These are phyloP conservation scores for Drosophila putrida DNA, from an alignment of 2,888 invertebrate genomes.

Conservation along the genomic window DNA sequence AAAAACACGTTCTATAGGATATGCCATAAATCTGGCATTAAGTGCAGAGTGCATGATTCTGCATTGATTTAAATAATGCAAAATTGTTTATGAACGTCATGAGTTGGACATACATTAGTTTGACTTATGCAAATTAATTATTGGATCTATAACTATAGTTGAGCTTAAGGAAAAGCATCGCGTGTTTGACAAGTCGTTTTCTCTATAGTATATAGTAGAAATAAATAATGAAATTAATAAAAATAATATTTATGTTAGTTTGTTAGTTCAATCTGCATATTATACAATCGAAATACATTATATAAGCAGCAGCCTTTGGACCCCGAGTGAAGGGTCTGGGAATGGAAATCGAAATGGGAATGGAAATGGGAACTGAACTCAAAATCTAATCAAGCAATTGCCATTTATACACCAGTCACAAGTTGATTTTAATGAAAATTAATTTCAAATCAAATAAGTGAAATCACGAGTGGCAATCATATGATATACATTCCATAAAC, in stretches of 20 bases:
- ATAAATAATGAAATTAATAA: slow-evolving; percentile 1
- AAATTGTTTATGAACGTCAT: slow-evolving; percentile 16
- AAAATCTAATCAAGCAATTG: slow-evolving; percentile 37
- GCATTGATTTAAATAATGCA: slow-evolving; percentile 23
- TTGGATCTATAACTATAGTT: neutral
- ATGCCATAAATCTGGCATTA: slow-evolving; percentile 8
- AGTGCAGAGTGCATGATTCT: slow-evolving; percentile 13
- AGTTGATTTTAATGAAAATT: slow-evolving; percentile 43
- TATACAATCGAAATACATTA: slow-evolving; percentile 3
- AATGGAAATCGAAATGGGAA: slow-evolving; percentile 1
- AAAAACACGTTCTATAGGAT: slow-evolving; percentile 18
- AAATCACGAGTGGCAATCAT: slow-evolving; percentile 22
- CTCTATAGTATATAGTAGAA: slow-evolving; percentile 1
- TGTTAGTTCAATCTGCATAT: neutral
- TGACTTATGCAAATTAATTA: slow-evolving; percentile 39
- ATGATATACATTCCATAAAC: slow-evolving; percentile 6
- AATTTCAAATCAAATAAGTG: slow-evolving; percentile 37
- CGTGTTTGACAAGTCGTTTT: slow-evolving; percentile 26
- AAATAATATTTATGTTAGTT: slow-evolving; percentile 13
- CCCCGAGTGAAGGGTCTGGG: neutral
- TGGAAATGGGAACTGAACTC: slow-evolving; percentile 1
- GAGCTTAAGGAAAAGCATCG: neutral
- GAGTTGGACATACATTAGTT: slow-evolving; percentile 16
- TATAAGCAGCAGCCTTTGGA: neutral
- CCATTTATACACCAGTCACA: slow-evolving; percentile 27